Base-by-base conservation (phyloP, 2,113 vertebrate genomes). In the Pipa parva region DNA sequence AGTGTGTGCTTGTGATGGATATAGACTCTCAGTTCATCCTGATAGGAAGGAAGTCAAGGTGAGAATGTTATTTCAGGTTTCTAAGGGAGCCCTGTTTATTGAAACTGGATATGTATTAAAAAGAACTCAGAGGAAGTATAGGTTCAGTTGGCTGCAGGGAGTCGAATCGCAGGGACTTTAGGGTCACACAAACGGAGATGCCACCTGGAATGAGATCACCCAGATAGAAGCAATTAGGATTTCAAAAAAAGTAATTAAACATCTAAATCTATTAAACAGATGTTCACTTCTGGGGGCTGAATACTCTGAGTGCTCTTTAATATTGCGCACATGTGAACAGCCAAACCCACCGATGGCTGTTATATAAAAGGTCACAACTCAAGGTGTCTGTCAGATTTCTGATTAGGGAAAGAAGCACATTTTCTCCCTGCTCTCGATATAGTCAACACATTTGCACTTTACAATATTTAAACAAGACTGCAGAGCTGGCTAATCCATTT, bases 11-110 rank as follows among this genome's bases (percentile, higher is more conserved):
- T 22, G 46, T 22, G 46, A 36, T 17, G 42, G 42, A 46, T 22
- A 42, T 26, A n/a, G 26, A 20, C 51, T 66, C 52, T 22, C 12
- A 4, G 26, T 58, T 22, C 63, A 66, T 66, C 54, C 54, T 49
- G 54, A 8, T 3, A 59, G 63, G 63, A 67, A 67, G 55, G 54
- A 67, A 67, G 63, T 58, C 50, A 49, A 67, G 63, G 63, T 58
- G 63, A 49, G 17, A 67, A 20, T 67, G 63, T 67, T 67, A 49
- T 67, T 67, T 57, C 55, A 59, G 63, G 54, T 18, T 48, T 48
- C 42, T 50, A 12, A 7, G 28, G 63, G 22, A 66, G 63, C 5
- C 55, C 36, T 59, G 63, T 67, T 58, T 58, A 67, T 49, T 58
- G 63, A 59, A 59, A 67, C 55, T 50, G 55, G 28, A 67, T 29